These are phyloP conservation scores for Syrphus vitripennis DNA, from an alignment of 2,888 invertebrate genomes.

Conservation along the genomic window DNA sequence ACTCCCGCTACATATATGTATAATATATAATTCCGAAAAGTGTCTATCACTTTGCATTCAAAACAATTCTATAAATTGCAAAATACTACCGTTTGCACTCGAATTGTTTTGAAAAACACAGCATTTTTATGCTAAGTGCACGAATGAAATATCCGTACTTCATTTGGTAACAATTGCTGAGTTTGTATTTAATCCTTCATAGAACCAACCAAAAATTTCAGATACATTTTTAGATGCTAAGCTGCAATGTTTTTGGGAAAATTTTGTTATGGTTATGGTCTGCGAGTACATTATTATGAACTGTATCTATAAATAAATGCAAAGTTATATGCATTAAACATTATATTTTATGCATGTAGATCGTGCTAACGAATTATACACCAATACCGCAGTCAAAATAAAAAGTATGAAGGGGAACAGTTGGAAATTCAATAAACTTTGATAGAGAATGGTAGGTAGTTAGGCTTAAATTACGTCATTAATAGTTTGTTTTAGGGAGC, in stretches of 20 bases:
- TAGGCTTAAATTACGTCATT: too few relatives aligned
- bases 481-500: too few relatives aligned
- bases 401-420: neutral
- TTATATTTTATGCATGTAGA: too few relatives aligned
- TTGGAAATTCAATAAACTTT: too few relatives aligned
- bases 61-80: neutral
- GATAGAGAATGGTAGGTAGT: too few relatives aligned
- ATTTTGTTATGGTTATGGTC: too few relatives aligned
- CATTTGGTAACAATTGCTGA: neutral
- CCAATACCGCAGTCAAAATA: neutral
- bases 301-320: neutral
- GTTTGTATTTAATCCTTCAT: neutral
- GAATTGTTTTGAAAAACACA: neutral
- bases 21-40: neutral
- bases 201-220: neutral
- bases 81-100: neutral
- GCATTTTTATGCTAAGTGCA: neutral
- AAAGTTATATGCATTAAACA: neutral
- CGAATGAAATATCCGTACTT: neutral
- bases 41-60: neutral
- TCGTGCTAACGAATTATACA: neutral
- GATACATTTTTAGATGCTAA: too few relatives aligned
- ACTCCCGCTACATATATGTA: neutral
- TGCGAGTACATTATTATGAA: neutral
- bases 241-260: too few relatives aligned